phyloP scores from a whole-genome alignment of 2,797 vertebrate genomes.

The Morelia viridis region DNA sequence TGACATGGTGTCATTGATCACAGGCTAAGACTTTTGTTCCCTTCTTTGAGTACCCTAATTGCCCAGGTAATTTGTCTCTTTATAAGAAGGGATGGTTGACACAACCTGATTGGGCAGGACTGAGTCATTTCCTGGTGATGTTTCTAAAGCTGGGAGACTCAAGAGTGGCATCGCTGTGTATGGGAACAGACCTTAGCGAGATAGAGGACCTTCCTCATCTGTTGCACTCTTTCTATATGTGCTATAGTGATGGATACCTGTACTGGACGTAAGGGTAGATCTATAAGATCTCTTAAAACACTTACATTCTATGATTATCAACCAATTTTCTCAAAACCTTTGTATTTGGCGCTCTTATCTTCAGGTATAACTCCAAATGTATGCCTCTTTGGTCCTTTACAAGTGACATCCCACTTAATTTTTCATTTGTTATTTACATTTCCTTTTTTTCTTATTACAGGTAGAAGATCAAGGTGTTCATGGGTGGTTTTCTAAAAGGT shows the following conservation, averaged over 20 bases:
- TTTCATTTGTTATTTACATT: background rate
- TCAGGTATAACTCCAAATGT: background rate
- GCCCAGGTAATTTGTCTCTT: slow-evolving; percentile 24
- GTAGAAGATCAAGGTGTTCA: slow-evolving; percentile 44
- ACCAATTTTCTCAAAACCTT: background rate
- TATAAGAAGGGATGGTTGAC: slow-evolving; percentile 30
- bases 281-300: background rate
- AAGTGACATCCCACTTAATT: rapidly evolving
- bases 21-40: slow-evolving; percentile 27
- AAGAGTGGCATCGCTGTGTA: background rate
- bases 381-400: background rate
- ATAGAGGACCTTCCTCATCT: background rate
- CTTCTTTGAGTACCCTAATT: slow-evolving; percentile 8
- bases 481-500: slow-evolving; percentile 50
- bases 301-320: background rate
- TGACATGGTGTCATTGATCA: slow-evolving; percentile 38
- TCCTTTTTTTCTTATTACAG: slow-evolving; percentile 39
- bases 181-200: background rate
- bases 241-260: background rate
- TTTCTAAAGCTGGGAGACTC: background rate
- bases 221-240: background rate
- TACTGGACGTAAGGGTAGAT: background rate
- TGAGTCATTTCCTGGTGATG: slow-evolving; percentile 3
- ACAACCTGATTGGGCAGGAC: slow-evolving; percentile 1
- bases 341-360: background rate